Evolutionary conservation across 1,140 invertebrate species (phyloP), one percentile per base, ranked within the genome.

Genomic region (Alviniconcha marisindica): DNA sequence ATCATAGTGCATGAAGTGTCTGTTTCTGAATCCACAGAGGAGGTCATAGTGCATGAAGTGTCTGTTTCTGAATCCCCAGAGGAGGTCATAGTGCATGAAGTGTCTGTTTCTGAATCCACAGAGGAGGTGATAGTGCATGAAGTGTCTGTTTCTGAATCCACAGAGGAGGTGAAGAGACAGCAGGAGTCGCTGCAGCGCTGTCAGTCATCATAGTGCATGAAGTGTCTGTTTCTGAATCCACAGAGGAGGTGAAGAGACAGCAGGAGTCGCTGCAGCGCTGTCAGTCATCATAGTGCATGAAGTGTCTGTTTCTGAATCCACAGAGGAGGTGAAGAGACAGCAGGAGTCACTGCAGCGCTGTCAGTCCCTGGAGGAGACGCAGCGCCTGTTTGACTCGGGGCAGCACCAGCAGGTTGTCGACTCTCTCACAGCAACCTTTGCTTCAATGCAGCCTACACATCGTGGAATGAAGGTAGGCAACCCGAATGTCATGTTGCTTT

Each of bases 321-420:
- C 83, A 91, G 88, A 88, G 10, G 81, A 86, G 54, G 86, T 90
- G 14, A 81, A 87, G 18, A 89, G 84, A 28, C 91, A 92, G 77
- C 77, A 90, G 44, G 91, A 93, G 73, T 90, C 89, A 12, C 77
- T 93, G 28, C 88, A 91, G 48, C 84, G 93, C 76, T 92, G 90
- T 51, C 93, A 93, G 83, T 93, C 91, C 31, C 84, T 94, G 73
- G 93, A 94, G 69, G 92, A 93, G 76, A 92, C 93, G 77, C 91
- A 93, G 71, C 88, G 88, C 31, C 84, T 93, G 56, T 92, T 90
- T 83, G 91, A 93, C 33, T 82, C 87, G 36, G 91, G 89, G 48
- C 83, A 91, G n/a, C 93, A 92, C 82, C 81, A 90, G 24, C 85
- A 91, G 56, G 93, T 93, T n/a, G 91, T 93, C 3, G 90, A 93